These are phyloP conservation scores for Platyscapa corneri DNA, from an alignment of 1,140 invertebrate species.

Conservation along the genomic window DNA sequence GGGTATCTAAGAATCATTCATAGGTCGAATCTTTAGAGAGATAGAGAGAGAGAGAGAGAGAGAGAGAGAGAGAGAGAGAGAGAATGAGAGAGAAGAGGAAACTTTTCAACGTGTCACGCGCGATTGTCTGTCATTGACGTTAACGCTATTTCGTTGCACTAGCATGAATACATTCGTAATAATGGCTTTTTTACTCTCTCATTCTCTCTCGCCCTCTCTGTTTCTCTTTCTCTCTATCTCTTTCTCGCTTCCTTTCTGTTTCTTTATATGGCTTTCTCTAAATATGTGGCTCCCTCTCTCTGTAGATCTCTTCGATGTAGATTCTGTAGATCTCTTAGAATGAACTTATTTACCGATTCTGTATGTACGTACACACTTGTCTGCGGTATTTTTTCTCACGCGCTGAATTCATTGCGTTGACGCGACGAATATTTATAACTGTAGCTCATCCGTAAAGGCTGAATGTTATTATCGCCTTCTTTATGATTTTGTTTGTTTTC, in stretches of 20 bases:
- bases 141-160: not conserved
- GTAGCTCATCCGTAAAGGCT: not conserved
- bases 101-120: constrained; percentile 44
- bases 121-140: constrained; percentile 62
- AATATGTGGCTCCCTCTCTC: too few relatives aligned
- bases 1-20: not conserved
- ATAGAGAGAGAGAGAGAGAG: constrained; percentile 5
- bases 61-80: not conserved
- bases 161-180: constrained; percentile 24
- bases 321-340: not conserved
- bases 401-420: not conserved
- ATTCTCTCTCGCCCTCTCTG: constrained; percentile 33
- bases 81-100: not conserved
- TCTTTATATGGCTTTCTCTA: too few relatives aligned
- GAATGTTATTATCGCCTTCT: not conserved
- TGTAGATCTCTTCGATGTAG: too few relatives aligned
- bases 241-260: too few relatives aligned
- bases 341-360: constrained; percentile 9
- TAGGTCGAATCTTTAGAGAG: constrained; percentile 44
- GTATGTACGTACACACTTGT: not conserved
- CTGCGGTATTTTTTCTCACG: constrained; percentile 11
- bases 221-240: constrained; percentile 5
- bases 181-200: constrained; percentile 9
- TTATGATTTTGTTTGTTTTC: not conserved
- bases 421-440: not conserved